These are phyloP conservation scores for Chloroceryle amazona DNA, from an alignment of 2,797 vertebrate genomes.

Conservation along the genomic window DNA sequence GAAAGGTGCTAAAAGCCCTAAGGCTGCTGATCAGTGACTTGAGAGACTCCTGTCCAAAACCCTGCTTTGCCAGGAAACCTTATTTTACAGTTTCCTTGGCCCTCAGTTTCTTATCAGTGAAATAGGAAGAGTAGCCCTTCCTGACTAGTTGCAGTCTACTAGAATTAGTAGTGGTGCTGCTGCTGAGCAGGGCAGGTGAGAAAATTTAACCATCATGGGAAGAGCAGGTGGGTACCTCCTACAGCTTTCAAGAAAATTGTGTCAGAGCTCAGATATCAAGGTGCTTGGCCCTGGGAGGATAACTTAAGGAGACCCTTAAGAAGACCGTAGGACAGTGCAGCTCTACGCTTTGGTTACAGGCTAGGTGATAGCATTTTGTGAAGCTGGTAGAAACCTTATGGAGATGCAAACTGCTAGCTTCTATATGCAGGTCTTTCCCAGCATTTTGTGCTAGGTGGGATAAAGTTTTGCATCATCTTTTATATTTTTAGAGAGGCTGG, in stretches of 20 bases:
- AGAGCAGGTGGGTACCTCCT: neutral
- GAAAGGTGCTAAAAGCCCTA: neutral
- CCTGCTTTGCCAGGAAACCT: neutral
- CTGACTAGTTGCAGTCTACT: neutral
- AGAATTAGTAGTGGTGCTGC: neutral
- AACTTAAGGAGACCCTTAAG: neutral
- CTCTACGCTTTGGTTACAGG: neutral
- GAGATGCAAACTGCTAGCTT: neutral
- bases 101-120: neutral
- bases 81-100: neutral
- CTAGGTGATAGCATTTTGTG: neutral
- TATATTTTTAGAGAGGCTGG: neutral
- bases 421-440: neutral
- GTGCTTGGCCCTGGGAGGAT: neutral
- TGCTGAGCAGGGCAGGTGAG: neutral
- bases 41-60: neutral
- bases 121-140: neutral
- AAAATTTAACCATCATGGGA: neutral
- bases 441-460: neutral
- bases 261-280: neutral
- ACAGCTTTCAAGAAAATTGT: neutral
- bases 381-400: neutral
- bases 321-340: fast-evolving
- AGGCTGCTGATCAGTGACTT: neutral
- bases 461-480: neutral